phyloP scores from a whole-genome alignment of 2,888 invertebrate species.

The Plebejus melissa region DNA sequence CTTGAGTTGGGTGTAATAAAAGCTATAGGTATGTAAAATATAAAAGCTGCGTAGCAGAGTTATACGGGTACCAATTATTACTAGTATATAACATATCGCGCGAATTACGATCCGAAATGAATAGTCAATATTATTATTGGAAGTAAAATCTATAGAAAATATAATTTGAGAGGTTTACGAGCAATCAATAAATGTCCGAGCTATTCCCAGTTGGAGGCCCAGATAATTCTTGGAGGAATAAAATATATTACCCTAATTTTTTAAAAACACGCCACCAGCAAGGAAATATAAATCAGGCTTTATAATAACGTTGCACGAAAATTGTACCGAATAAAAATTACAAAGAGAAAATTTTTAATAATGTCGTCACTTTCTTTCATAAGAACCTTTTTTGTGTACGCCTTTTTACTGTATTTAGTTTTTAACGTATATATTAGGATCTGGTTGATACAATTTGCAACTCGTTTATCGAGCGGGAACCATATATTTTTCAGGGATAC shows the following conservation, averaged over 20 bases:
- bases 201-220: conserved; percentile 23
- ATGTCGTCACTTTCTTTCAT: not conserved
- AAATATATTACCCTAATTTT: conserved; percentile 15
- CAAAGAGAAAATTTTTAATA: not conserved
- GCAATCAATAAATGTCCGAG: conserved; percentile 7
- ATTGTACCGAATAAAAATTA: not conserved
- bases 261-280: conserved; percentile 14
- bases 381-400: not conserved
- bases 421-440: not conserved
- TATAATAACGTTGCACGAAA: not conserved
- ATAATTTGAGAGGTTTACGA: not conserved
- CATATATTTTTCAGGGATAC: too few relatives aligned
- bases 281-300: conserved; percentile 11
- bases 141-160: not conserved
- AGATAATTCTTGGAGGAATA: conserved; percentile 24
- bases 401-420: not conserved
- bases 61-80: not conserved
- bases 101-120: not conserved
- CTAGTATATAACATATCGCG: too few relatives aligned
- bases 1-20: too few relatives aligned
- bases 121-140: not conserved
- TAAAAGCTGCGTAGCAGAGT: not conserved
- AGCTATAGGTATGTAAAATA: too few relatives aligned
- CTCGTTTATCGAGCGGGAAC: too few relatives aligned
- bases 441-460: too few relatives aligned